phyloP scores from a whole-genome alignment of 2,113 vertebrate species.

The Indicator indicator region DNA sequence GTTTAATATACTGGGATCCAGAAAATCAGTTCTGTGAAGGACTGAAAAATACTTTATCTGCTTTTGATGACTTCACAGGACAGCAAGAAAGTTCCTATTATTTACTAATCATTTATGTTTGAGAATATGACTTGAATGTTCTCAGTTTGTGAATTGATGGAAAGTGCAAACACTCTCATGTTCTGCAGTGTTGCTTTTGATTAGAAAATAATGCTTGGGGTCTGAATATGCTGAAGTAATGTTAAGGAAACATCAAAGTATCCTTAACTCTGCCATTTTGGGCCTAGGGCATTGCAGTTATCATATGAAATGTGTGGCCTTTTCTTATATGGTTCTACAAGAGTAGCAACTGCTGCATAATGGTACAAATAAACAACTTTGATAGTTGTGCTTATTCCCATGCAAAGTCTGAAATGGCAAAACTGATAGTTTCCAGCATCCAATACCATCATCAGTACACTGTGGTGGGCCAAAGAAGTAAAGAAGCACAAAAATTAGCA shows the following conservation, averaged over 20 bases:
- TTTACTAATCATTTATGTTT: neutral
- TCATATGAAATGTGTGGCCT: conserved; percentile 1
- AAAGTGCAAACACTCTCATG: neutral
- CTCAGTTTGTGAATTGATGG: neutral
- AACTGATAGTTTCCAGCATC: neutral
- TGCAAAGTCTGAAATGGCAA: neutral
- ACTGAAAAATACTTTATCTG: conserved; percentile 26
- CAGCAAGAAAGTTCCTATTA: neutral
- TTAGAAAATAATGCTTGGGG: conserved; percentile 58
- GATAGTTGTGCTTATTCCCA: neutral
- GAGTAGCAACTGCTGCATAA: conserved; percentile 27
- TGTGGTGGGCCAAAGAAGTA: neutral
- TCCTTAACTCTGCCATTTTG: conserved; percentile 45
- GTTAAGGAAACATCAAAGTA: conserved; percentile 40
- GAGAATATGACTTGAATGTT: neutral
- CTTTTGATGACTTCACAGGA: conserved; percentile 21
- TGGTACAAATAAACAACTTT: conserved; percentile 30
- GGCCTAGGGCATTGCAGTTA: conserved; percentile 19
- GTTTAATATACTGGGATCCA: conserved; percentile 49
- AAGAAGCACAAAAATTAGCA: neutral
- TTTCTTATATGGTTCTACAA: conserved; percentile 28
- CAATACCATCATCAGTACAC: neutral
- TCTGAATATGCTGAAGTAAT: conserved; percentile 37
- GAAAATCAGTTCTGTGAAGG: conserved; percentile 30
- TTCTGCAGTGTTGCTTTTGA: conserved; percentile 42